phyloP scores from a whole-genome alignment of 1,140 invertebrate genomes.

The Pectinophora gossypiella region DNA sequence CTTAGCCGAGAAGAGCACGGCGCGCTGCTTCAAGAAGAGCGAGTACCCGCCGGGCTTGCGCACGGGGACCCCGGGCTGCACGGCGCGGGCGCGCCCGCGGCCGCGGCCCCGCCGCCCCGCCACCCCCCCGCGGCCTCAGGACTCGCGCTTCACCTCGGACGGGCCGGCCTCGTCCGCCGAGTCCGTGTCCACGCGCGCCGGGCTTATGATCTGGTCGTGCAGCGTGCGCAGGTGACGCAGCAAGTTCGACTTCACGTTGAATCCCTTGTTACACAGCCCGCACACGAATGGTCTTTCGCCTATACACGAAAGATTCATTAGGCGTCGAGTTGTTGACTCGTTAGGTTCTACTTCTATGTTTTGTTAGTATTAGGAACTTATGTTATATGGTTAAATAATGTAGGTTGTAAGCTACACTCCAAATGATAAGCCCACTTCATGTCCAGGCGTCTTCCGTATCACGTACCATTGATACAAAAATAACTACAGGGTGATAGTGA shows the following conservation, averaged over 20 bases:
- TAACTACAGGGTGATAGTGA: too few species aligned
- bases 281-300: constrained; percentile 83
- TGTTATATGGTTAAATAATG: too few species aligned
- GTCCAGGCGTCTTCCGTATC: too few species aligned
- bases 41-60: constrained; percentile 68
- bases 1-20: constrained; percentile 71
- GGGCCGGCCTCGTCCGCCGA: constrained; percentile 42
- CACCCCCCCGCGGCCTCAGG: constrained; percentile 66
- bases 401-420: too few species aligned
- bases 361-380: too few species aligned
- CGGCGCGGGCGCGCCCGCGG: constrained; percentile 11
- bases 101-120: constrained; percentile 23
- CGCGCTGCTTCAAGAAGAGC: constrained; percentile 69
- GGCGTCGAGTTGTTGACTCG: too few species aligned
- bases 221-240: constrained; percentile 83
- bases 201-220: constrained; percentile 78
- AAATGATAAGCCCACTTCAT: too few species aligned
- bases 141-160: constrained; percentile 52
- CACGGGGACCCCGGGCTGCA: constrained; percentile 3
- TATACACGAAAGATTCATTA: too few species aligned
- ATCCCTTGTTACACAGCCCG: constrained; percentile 84
- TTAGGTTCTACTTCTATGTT: too few species aligned
- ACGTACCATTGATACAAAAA: too few species aligned
- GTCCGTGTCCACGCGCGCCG: constrained; percentile 38
- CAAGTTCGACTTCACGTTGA: constrained; percentile 87